Evolutionary conservation across 2,888 invertebrate species (phyloP).

Genomic region (Anagyrus pseudococci): DNA sequence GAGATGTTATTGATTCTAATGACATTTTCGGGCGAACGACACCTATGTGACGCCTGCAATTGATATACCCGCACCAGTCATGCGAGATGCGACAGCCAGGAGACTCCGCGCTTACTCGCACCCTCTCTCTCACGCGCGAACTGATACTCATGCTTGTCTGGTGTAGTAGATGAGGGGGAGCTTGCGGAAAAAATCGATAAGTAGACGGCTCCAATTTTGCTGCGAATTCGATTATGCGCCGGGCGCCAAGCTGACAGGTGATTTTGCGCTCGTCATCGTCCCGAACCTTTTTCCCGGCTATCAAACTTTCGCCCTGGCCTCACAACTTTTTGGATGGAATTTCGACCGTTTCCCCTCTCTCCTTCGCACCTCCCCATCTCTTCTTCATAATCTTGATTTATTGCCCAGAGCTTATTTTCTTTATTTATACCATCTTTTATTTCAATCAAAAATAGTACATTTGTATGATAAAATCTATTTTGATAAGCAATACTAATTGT

Average conservation of each 20-base stretch:
- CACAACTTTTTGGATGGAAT: too few species aligned
- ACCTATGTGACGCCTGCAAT: constrained; percentile 48
- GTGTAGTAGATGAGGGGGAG: not conserved
- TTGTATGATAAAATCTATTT: too few species aligned
- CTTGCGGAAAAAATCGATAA: constrained; percentile 32
- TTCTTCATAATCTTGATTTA: not conserved
- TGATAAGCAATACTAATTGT: too few species aligned
- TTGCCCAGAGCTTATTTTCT: not conserved
- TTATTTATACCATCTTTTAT: too few species aligned
- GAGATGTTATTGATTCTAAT: constrained; percentile 57
- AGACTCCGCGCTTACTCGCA: too few species aligned
- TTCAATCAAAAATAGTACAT: too few species aligned
- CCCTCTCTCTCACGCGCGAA: constrained; percentile 43
- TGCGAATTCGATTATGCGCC: constrained; percentile 28
- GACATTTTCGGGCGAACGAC: constrained; percentile 57
- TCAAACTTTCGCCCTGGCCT: constrained; percentile 11
- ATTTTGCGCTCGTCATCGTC: constrained; percentile 30
- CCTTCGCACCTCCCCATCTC: not conserved
- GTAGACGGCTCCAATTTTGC: constrained; percentile 28
- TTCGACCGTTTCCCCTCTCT: not conserved
- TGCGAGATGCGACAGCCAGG: constrained; percentile 36
- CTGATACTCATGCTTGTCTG: constrained; percentile 16
- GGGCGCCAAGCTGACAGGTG: constrained; percentile 25
- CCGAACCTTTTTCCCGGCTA: constrained; percentile 15
- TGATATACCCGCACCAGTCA: constrained; percentile 51